phyloP scores from a whole-genome alignment of 2,797 vertebrate species.

The Acanthis flammea region DNA sequence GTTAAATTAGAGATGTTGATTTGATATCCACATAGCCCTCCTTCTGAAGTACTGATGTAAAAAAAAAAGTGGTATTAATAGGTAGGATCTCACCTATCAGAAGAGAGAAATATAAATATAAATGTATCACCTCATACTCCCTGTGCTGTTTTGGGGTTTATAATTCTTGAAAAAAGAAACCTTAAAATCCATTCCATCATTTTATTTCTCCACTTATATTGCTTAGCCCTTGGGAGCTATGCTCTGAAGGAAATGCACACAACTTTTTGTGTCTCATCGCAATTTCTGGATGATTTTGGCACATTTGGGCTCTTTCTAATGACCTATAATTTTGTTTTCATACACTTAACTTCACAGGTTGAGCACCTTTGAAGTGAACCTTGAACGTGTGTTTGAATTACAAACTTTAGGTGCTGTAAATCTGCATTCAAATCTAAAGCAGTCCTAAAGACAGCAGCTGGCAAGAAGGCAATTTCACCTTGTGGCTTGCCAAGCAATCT shows the following conservation, averaged over 20 bases:
- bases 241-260: neutral
- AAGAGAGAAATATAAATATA: neutral
- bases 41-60: neutral
- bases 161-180: neutral
- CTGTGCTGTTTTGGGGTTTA: neutral
- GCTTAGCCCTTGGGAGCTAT: neutral
- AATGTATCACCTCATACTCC: neutral
- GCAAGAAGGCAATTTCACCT: slow-evolving; percentile 9
- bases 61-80: neutral
- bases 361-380: slow-evolving; percentile 39
- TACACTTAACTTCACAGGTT: slow-evolving; percentile 18
- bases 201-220: neutral
- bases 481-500: slow-evolving; percentile 33
- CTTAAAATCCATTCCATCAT: neutral
- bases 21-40: neutral
- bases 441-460: slow-evolving; percentile 40
- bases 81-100: neutral
- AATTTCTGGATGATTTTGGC: neutral
- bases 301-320: neutral
- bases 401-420: slow-evolving; percentile 44
- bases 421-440: slow-evolving; percentile 50
- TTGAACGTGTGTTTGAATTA: slow-evolving; percentile 39
- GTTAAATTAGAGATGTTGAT: neutral
- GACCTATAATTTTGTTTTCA: slow-evolving; percentile 15
- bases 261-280: neutral